A percentile compares a stretch with the other conserved stretches of the same genome.
Conservation (phyloP, 2,888 invertebrate genomes). For the Hirtodrosophila alboralis region DNA sequence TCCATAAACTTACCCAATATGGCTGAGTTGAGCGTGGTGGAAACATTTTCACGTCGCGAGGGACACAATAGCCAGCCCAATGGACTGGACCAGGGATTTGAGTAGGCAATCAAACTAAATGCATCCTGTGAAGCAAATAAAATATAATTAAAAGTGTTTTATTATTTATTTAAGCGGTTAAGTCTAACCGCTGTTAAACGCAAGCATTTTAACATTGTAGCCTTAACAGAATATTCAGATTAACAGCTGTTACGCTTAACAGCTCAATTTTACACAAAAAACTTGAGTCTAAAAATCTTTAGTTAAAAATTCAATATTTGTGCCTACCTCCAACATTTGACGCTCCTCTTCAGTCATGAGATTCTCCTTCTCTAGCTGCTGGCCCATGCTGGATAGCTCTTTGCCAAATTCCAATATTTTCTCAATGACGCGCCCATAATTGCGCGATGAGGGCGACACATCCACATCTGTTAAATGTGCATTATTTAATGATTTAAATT, state of each 20-base stretch:
- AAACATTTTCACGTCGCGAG: constrained; percentile 96
- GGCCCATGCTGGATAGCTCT: constrained; percentile 96
- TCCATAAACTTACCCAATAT: constrained; percentile 90
- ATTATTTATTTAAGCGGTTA: too few species aligned
- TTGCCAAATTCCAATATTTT: constrained; percentile 97
- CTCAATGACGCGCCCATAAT: constrained; percentile 89
- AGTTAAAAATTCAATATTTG: too few species aligned
- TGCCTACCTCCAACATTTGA: constrained; percentile 95
- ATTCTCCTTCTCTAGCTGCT: constrained; percentile 91
- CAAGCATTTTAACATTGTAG: too few species aligned
- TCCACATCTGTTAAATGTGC: constrained; percentile 79
- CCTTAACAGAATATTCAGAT: too few species aligned
- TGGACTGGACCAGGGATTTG: constrained; percentile 98
- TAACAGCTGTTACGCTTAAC: too few species aligned
- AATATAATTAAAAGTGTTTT: not conserved
- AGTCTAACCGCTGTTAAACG: too few species aligned
- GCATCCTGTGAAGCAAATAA: constrained; percentile 89
- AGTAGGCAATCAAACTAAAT: constrained; percentile 98
- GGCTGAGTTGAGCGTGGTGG: constrained; percentile 98
- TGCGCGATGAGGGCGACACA: constrained; percentile 81
- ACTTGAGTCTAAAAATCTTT: too few species aligned
- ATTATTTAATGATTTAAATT: not conserved
- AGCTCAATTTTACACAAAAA: too few species aligned
- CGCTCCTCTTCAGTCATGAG: constrained; percentile 91
- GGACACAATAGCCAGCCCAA: constrained; percentile 98